These are phyloP conservation scores for Drosophila imparisetae DNA, from an alignment of 2,888 invertebrate genomes.

Conservation along the genomic window DNA sequence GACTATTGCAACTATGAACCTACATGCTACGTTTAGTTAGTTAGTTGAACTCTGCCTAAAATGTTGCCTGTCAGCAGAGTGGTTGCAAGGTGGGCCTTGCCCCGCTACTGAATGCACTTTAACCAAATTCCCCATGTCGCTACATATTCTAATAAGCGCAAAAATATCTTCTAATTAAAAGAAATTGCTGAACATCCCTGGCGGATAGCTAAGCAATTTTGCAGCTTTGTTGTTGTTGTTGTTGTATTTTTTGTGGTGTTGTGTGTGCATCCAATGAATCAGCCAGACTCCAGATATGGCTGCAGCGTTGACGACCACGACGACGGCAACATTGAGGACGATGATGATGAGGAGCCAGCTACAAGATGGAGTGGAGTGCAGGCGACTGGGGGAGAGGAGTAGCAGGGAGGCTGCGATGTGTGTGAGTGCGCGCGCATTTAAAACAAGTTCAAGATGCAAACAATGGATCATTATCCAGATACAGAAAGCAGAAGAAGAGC, in stretches of 20 bases:
- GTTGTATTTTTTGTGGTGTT: constrained; percentile 4
- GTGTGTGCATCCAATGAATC: constrained; percentile 55
- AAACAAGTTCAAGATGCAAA: constrained; percentile 84
- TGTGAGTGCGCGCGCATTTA: constrained; percentile 78
- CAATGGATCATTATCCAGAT: constrained; percentile 84
- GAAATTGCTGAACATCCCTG: constrained; percentile 53
- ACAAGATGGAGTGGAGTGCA: constrained; percentile 63
- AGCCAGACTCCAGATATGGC: constrained; percentile 63
- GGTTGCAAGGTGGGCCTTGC: constrained; percentile 41
- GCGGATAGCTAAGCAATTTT: constrained; percentile 52
- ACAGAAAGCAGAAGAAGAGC: constrained; percentile 69
- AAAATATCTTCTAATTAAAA: constrained; percentile 68
- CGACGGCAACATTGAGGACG: constrained; percentile 25
- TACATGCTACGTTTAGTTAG: background rate
- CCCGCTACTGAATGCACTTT: constrained; percentile 34
- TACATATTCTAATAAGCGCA: constrained; percentile 64
- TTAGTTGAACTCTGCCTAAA: background rate
- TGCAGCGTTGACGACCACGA: constrained; percentile 54
- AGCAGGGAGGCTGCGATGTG: constrained; percentile 29
- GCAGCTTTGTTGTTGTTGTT: constrained; percentile 10
- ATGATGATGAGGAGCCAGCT: constrained; percentile 52
- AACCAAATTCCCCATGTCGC: constrained; percentile 42
- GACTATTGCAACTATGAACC: background rate
- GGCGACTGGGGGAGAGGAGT: background rate
- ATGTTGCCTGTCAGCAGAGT: background rate